phyloP scores from a whole-genome alignment of 1,140 invertebrate genomes.

The Globodera rostochiensis region DNA sequence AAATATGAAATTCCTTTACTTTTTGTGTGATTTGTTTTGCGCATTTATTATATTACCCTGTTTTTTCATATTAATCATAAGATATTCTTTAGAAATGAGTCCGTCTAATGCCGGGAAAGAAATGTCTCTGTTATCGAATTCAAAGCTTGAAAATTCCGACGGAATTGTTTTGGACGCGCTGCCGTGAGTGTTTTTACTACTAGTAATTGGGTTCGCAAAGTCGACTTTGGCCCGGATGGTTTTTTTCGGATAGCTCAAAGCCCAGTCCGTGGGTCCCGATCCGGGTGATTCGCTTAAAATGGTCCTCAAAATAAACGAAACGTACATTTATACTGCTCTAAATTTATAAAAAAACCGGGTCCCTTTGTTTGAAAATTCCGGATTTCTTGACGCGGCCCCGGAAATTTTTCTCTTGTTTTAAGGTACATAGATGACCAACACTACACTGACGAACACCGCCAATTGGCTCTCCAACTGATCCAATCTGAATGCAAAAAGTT shows the following conservation, averaged over 20 bases:
- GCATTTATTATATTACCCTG: too few relatives aligned
- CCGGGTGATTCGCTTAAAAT: too few relatives aligned
- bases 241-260: too few relatives aligned
- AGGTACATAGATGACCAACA: constrained; percentile 47
- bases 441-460: constrained; percentile 49
- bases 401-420: constrained; percentile 7
- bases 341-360: too few relatives aligned
- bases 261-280: too few relatives aligned
- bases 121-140: background rate
- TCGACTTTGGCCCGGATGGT: too few relatives aligned
- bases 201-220: too few relatives aligned
- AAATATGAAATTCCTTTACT: background rate
- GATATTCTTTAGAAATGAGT: background rate
- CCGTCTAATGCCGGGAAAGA: background rate
- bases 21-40: too few relatives aligned
- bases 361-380: too few relatives aligned
- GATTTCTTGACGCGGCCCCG: too few relatives aligned
- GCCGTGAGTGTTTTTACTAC: background rate
- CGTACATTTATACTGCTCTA: too few relatives aligned
- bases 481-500: constrained; percentile 42
- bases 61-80: background rate
- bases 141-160: background rate
- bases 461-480: constrained; percentile 47
- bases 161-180: constrained; percentile 33
- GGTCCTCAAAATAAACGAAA: too few relatives aligned